Evolutionary conservation across 1,140 invertebrate genomes (phyloP), one percentile per base, ranked within the genome.

Genomic region (Sipha flava): DNA sequence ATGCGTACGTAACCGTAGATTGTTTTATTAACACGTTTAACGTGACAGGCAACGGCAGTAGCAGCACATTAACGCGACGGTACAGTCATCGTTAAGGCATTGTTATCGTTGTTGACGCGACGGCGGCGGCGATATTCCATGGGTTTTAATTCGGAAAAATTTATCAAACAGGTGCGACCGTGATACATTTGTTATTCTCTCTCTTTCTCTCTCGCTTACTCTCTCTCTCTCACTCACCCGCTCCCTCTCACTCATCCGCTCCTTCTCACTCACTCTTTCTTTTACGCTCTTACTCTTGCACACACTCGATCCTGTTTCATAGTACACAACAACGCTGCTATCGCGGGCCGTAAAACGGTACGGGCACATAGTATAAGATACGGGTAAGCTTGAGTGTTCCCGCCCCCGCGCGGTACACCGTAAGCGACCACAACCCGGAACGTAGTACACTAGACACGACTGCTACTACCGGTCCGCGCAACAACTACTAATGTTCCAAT

Each of bases 81-180:
- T 9, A 9, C n/a, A 34, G 37, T 23, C 21, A 43, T 40, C 62
- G 34, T 16, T 16, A 43, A n/a, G n/a, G n/a, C n/a, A n/a, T n/a
- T n/a, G n/a, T 31, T 31, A 16, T 23, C 4, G 21, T 26, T n/a
- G 21, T 16, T 66, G 31, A 31, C 3, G 10, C 31, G 31, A 40
- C 34, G n/a, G 34, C 10, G 16, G 34, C 1, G 12, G 18, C 62
- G 62, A n/a, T n/a, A n/a, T 40, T 23, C 43, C 14, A 66, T 21
- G n/a, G 10, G 34, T 16, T 66, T 66, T 14, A 43, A 23, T 43
- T 43, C 23, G 12, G 12, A 23, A 40, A 64, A 40, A 66, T 66
- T 26, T 77, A 77, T 77, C 73, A 43, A 77, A 77, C 73, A 77
- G 73, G 73, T 77, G 52, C 54, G 52, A 77, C 26, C 73, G 73